Base-by-base conservation (phyloP, 2,797 vertebrate species). In the Gymnoscopelus microlampas region DNA sequence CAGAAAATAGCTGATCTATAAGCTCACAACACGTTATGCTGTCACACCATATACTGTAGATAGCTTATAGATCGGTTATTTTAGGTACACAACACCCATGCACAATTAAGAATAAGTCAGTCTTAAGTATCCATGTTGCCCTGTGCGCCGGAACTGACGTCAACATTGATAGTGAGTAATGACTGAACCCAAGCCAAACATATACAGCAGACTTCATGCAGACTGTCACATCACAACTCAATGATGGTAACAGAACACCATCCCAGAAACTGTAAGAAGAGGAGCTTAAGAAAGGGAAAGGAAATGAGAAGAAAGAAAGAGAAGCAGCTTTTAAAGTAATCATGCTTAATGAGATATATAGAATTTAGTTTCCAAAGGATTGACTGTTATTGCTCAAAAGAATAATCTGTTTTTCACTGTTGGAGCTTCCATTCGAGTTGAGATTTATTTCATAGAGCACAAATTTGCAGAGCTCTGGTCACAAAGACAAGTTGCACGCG, bases 321-420 rank as follows among this genome's bases (percentile, higher is more conserved):
- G 2, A 60, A 55, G 8, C 44, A 66, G 26, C 35, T 53, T 63
- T 79, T 24, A 51, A 73, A 73, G 59, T 51, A 60, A 75, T 78
- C 63, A 73, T 61, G 66, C 54, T 77, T 67, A 71, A 81, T 78
- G 57, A 80, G 39, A 64, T 67, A 69, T 59, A 29, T 29, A 60
- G 59, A 54, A 60, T 49, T 66, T 39, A 79, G 54, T 60, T 76
- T 73, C 74, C 57, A 19, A 54, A 70, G 29, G 53, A 8, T 35
- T 1, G 65, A 55, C n/a, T 60, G 65, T 68, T 66, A 63, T 66
- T 82, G 63, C 60, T 71, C n/a, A 53, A 66, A 76, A 66, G 26
- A 29, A 68, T 54, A 60, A 71, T 64, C 13, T 14, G 50, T 76
- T 79, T 86, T 86, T 81, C 80, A 79, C 75, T 83, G 76, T 71